A percentile compares a stretch with the other conserved stretches of the same genome.
phyloP scores from a whole-genome alignment of 2,113 vertebrate species.

The Saimiri boliviensis region DNA sequence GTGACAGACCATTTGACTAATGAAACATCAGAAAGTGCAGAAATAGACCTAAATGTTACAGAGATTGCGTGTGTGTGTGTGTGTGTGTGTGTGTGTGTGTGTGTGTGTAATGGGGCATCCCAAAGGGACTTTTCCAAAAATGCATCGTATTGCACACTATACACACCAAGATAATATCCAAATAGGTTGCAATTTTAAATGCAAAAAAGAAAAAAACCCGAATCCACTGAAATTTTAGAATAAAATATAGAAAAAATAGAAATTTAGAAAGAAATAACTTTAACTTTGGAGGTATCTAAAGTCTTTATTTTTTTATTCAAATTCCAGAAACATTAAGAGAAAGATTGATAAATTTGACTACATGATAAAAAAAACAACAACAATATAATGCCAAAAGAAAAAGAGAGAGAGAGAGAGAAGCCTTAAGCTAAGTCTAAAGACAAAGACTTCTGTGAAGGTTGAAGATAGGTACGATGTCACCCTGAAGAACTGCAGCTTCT shows the following conservation, averaged over 20 bases:
- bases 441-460: neutral
- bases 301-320: neutral
- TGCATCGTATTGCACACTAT: neutral
- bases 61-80: too few species aligned
- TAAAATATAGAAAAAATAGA: neutral
- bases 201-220: neutral
- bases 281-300: neutral
- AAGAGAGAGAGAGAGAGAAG: neutral
- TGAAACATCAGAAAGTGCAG: neutral
- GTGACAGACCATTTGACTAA: neutral
- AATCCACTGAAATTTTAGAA: neutral
- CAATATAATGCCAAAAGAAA: neutral
- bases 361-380: neutral
- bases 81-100: too few species aligned
- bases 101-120: neutral
- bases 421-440: neutral
- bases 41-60: neutral
- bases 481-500: neutral
- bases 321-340: slow-evolving; percentile 12
- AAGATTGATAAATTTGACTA: neutral
- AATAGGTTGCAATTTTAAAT: neutral
- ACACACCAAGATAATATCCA: neutral
- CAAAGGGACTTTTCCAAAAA: neutral
- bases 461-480: neutral
- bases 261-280: neutral